Base-by-base conservation (phyloP, 2,797 vertebrate species). In the Sebastes miniatus region DNA sequence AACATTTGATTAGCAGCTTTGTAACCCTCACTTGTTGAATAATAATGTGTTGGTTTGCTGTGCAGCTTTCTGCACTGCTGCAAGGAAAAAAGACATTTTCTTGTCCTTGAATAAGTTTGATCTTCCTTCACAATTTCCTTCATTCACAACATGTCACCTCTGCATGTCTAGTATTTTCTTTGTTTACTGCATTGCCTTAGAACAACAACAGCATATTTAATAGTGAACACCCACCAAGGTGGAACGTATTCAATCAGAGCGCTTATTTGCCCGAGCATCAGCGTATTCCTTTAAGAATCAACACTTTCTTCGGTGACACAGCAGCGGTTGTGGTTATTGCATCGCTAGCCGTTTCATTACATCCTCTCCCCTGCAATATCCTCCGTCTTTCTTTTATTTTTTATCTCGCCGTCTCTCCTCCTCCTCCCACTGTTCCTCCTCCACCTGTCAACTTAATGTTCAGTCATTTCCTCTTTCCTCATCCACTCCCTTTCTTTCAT, bases 381-480 rank as follows among this genome's bases (percentile, higher is more conserved):
- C 86, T 91, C 69, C 27, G 56, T 43, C 24, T 79, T 70, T 84
- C 67, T 79, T 67, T 70, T 73, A 16, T 13, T 65, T 76, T 76
- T 61, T 58, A 64, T 79, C 81, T 56, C 61, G 0, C 68, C 11
- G 1, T 83, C 81, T 77, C 83, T 66, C 71, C 79, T 65, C 72
- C 83, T 69, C 73, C 84, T 69, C 66, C 80, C 54, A 31, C 78
- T 39, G 27, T n/a, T 79, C 85, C 65, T 83, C 86, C 81, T 87
- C 81, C 69, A 84, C 86, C 87, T 91, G 87, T 86, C 88, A 81
- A 63, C 82, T 85, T 90, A 90, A 89, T 91, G 92, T 90, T 87
- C 76, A 88, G 85, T 91, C 89, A 92, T 92, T 93, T 93, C 91
- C 92, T 91, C 86, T 87, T 79, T 83, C 79, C 88, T 88, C 75